Evolutionary conservation across 2,797 vertebrate species (phyloP).

Genomic region (Gouania willdenowi): DNA sequence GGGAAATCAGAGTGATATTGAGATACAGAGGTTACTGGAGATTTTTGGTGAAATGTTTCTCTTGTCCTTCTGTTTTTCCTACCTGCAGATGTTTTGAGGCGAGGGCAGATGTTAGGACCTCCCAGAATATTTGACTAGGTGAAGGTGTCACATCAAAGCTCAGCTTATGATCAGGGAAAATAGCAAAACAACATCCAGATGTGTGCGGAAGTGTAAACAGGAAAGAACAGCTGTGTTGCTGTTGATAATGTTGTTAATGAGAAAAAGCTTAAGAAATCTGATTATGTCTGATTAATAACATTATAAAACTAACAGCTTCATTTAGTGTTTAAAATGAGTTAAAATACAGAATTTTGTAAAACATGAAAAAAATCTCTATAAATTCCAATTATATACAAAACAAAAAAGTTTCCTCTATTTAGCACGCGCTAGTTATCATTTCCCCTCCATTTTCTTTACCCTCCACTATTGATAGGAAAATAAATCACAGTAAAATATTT

Average conservation of each 20-base stretch:
- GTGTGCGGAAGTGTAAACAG: background rate
- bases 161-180: slow-evolving; percentile 46
- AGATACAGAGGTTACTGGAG: slow-evolving; percentile 27
- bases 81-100: slow-evolving; percentile 63
- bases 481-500: slow-evolving; percentile 46
- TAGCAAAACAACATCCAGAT: slow-evolving; percentile 24
- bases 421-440: too few species aligned
- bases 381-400: too few species aligned
- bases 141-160: slow-evolving; percentile 74
- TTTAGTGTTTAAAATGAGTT: too few species aligned
- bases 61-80: slow-evolving; percentile 51
- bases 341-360: too few species aligned
- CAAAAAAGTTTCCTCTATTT: too few species aligned
- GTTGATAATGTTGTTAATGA: too few species aligned
- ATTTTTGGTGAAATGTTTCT: slow-evolving; percentile 23
- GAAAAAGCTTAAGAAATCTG: too few species aligned
- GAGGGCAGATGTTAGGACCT: slow-evolving; percentile 70
- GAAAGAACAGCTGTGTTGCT: too few species aligned
- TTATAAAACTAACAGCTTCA: too few species aligned
- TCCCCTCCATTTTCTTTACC: too few species aligned
- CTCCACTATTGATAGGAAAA: slow-evolving; percentile 28
- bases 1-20: slow-evolving; percentile 28
- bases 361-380: too few species aligned
- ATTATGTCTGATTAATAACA: too few species aligned
- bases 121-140: slow-evolving; percentile 47